Percentiles rank a stretch among this genome's conserved stretches.
These are phyloP conservation scores for Pocillopora damicornis DNA, from an alignment of 64 coral and sea anemone species.

Conservation along the genomic window DNA sequence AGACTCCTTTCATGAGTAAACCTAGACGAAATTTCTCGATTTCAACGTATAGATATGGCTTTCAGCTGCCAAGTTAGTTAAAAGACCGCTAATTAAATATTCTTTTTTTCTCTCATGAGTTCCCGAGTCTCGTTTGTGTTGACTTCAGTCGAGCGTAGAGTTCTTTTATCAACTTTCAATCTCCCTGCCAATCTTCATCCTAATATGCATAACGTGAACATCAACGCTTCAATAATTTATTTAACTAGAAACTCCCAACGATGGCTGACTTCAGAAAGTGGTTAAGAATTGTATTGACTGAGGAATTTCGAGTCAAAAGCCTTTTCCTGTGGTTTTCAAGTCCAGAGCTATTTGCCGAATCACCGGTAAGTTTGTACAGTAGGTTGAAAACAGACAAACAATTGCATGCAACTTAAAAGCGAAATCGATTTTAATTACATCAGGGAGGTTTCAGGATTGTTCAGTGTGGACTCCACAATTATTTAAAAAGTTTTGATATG, in stretches of 20 bases:
- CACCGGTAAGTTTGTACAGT: slow-evolving; percentile 2
- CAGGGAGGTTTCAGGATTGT: no score
- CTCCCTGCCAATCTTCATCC: background rate
- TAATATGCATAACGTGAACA: background rate
- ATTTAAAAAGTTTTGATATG: no score
- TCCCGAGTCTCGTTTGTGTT: background rate
- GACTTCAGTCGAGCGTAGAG: background rate
- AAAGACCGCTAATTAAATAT: no score
- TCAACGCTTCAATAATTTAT: background rate
- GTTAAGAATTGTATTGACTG: background rate
- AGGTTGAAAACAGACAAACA: background rate
- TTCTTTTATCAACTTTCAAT: background rate
- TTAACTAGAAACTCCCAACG: background rate
- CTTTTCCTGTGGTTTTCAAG: slow-evolving; percentile 3
- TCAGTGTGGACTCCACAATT: no score
- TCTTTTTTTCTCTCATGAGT: background rate
- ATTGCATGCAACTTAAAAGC: background rate
- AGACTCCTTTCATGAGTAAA: no score
- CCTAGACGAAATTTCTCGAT: no score
- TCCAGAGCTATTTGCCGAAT: slow-evolving; percentile 22
- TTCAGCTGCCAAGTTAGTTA: no score
- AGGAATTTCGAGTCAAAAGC: slow-evolving; percentile 14
- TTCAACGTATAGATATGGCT: no score
- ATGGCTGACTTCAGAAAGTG: background rate
- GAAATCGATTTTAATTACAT: background rate